Evolutionary conservation across 1,140 invertebrate species (phyloP).

Genomic region (Leptopilina boulardi): DNA sequence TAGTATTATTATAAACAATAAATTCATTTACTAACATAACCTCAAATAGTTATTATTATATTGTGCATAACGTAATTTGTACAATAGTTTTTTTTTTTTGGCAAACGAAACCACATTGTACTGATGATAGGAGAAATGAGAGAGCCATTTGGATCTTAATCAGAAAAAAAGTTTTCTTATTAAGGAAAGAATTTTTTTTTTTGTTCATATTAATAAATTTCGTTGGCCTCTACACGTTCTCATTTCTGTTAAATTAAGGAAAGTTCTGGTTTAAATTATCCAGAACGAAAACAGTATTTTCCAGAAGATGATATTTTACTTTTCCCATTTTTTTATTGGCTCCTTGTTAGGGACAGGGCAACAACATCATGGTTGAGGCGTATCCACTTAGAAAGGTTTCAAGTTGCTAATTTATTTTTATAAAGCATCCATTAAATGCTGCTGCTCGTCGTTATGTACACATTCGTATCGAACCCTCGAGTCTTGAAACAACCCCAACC

Average conservation of each 20-base stretch:
- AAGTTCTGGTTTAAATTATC: neutral
- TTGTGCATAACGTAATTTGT: too few relatives aligned
- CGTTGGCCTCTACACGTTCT: too few relatives aligned
- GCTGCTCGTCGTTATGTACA: slow-evolving; percentile 28
- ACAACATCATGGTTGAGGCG: neutral
- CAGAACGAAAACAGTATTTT: neutral
- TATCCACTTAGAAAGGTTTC: slow-evolving; percentile 19
- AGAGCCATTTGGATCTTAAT: too few relatives aligned
- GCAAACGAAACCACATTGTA: too few relatives aligned
- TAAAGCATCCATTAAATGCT: slow-evolving; percentile 31
- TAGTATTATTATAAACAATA: too few relatives aligned
- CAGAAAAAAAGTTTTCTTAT: too few relatives aligned
- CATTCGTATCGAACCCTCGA: slow-evolving; percentile 17
- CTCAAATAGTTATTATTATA: too few relatives aligned
- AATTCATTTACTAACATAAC: too few relatives aligned
- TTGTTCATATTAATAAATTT: too few relatives aligned
- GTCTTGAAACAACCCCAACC: slow-evolving; percentile 29
- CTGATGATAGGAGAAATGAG: too few relatives aligned
- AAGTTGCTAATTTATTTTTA: slow-evolving; percentile 32
- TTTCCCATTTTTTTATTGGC: neutral
- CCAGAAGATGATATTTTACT: neutral
- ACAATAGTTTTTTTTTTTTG: too few relatives aligned
- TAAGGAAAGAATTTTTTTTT: too few relatives aligned
- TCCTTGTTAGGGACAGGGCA: neutral
- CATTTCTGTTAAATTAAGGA: neutral